phyloP scores from a whole-genome alignment of 2,888 invertebrate genomes.

The Pachliopta kotzebuea region DNA sequence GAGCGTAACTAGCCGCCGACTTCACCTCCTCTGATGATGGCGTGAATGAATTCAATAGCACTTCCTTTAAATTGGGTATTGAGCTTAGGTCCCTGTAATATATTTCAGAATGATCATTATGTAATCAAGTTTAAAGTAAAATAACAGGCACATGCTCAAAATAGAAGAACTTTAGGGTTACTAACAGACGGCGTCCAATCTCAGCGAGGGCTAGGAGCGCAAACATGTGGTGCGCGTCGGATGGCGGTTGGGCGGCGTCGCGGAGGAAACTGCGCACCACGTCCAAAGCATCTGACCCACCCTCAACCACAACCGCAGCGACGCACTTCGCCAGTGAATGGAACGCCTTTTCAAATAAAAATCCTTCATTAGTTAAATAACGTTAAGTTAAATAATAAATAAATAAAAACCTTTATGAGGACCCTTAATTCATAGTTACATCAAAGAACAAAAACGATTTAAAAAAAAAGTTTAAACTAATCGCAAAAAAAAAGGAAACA shows the following conservation, averaged over 20 bases:
- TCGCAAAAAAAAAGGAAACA: too few relatives aligned
- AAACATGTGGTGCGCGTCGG: conserved; percentile 94
- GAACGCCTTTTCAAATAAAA: conserved; percentile 83
- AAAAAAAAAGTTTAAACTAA: too few relatives aligned
- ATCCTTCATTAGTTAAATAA: too few relatives aligned
- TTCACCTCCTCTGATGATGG: conserved; percentile 98
- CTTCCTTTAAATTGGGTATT: conserved; percentile 86
- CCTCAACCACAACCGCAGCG: conserved; percentile 93
- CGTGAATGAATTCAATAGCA: conserved; percentile 92
- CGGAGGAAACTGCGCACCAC: conserved; percentile 79
- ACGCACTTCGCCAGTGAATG: conserved; percentile 98
- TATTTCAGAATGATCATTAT: neutral
- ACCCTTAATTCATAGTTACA: too few relatives aligned
- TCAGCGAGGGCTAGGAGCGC: conserved; percentile 97
- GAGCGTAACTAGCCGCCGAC: conserved; percentile 97
- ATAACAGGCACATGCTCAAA: too few relatives aligned
- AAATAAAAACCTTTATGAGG: too few relatives aligned
- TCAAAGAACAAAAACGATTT: too few relatives aligned
- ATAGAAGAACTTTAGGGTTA: conserved; percentile 34
- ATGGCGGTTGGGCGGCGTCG: conserved; percentile 85
- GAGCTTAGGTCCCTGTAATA: conserved; percentile 86
- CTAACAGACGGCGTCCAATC: conserved; percentile 96
- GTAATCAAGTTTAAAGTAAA: too few relatives aligned
- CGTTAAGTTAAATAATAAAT: too few relatives aligned
- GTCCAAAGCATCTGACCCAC: conserved; percentile 78